Evolutionary conservation across 2,888 invertebrate genomes (phyloP).

Genomic region (Yponomeuta malinellus): DNA sequence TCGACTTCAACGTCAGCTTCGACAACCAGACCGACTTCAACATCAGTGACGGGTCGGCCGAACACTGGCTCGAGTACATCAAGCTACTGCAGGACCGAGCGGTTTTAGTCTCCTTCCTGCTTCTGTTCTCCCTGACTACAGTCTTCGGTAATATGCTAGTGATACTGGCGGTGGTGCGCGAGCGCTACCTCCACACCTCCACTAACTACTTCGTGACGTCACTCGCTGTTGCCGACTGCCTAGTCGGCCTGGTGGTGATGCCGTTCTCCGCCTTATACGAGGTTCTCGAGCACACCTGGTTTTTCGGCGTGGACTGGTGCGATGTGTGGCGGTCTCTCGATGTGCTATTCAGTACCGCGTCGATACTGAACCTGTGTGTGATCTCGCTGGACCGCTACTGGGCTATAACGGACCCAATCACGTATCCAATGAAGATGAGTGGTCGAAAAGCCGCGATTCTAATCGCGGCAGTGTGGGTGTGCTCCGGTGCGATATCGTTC

Average conservation of each 20-base stretch:
- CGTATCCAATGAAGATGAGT: conserved; percentile 97
- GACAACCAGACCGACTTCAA: conserved; percentile 49
- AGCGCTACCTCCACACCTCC: conserved; percentile 95
- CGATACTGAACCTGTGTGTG: conserved; percentile 97
- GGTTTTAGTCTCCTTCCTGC: conserved; percentile 85
- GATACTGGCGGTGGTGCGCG: conserved; percentile 93
- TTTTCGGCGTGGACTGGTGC: conserved; percentile 97
- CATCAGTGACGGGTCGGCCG: conserved; percentile 39
- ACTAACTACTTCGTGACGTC: conserved; percentile 99
- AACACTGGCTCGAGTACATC: conserved; percentile 65
- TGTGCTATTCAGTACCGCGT: conserved; percentile 97
- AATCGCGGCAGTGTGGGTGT: conserved; percentile 96
- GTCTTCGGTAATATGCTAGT: conserved; percentile 97
- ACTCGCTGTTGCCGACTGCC: conserved; percentile 95
- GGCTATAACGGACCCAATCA: conserved; percentile 99
- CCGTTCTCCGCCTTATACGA: conserved; percentile 96
- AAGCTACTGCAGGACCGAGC: conserved; percentile 79
- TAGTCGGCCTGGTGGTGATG: conserved; percentile 98
- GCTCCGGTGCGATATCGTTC: conserved; percentile 97
- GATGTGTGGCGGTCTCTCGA: conserved; percentile 98
- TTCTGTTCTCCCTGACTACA: conserved; percentile 92
- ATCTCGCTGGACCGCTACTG: conserved; percentile 97
- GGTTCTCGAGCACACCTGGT: conserved; percentile 92
- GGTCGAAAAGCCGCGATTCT: conserved; percentile 88
- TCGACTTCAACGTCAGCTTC: conserved; percentile 54